Percentiles rank a stretch among this genome's conserved stretches.
These are phyloP conservation scores for Bubalus kerabau DNA, from an alignment of 2,113 vertebrate genomes.

Conservation along the genomic window DNA sequence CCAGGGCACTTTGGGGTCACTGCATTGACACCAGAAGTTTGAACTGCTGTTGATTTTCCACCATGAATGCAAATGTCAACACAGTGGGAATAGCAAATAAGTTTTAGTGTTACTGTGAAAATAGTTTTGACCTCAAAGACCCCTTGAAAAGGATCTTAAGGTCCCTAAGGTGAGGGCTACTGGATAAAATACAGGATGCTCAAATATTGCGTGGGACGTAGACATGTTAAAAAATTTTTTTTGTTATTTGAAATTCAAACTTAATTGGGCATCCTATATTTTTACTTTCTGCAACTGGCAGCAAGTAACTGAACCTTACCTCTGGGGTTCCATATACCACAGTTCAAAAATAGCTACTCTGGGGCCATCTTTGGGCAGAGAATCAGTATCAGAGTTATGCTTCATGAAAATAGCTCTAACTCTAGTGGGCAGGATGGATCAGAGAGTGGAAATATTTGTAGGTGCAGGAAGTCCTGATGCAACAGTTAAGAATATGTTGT, in stretches of 20 bases:
- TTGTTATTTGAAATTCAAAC: constrained; percentile 33
- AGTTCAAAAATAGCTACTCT: constrained; percentile 5
- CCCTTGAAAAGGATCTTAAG: background rate
- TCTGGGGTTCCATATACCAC: background rate
- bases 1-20: background rate
- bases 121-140: constrained; percentile 8
- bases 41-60: background rate
- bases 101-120: background rate
- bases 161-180: background rate
- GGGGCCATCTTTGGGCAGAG: background rate
- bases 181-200: background rate
- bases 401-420: constrained; percentile 31
- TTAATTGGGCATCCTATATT: background rate
- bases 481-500: background rate
- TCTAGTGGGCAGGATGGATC: background rate
- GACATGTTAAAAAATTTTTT: background rate
- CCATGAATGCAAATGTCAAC: background rate
- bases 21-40: background rate
- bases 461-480: background rate
- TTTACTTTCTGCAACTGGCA: constrained; percentile 18
- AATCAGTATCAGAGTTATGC: background rate
- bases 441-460: background rate
- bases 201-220: background rate
- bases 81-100: background rate
- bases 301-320: background rate